Base-by-base conservation (phyloP, 2,888 invertebrate genomes). In the Cataglyphis altisquamis region DNA sequence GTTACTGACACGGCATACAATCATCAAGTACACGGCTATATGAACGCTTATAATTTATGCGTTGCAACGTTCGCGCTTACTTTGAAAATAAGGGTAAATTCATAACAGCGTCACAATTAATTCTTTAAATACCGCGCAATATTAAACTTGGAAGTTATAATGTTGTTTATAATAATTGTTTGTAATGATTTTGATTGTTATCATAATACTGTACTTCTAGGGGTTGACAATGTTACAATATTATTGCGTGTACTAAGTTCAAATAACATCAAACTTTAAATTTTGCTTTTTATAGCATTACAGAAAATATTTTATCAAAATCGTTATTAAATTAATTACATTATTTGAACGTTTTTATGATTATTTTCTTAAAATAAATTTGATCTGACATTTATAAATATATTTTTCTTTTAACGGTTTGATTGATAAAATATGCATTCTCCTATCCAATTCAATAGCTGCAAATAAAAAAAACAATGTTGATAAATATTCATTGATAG, bases 1-100 rank as follows among this genome's bases (percentile, higher is more conserved):
- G 74, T 70, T 85, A 66, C 36, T 75, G 68, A 78, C 82, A 52
- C 67, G 48, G 45, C 78, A 29, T 21, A 70, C 77, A 55, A 77
- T 77, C 55, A 45, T 32, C 78, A 72, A 60, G 73, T 21, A n/a
- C 15, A 60, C 72, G 32, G 12, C 32, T 70, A 57, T 52, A 36
- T 39, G 18, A 18, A 77, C 57, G 21, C 29, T 68, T 68, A n/a
- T 36, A 78, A 72, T 70, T 57, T 67, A 15, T 39, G 10, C 67
- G 8, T 66, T 39, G 75, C 67, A 18, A 39, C 18, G 36, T 18
- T 64, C 29, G 29, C 29, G 29, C 29, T 57, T 29, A 41, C 55
- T 57, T 78, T 70, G 32, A 70, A 41, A 55, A 70, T 70, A 70
- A 36, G 10, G 36, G 21, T n/a, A n/a, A 57, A 70, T 68, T 32